Evolutionary conservation across 2,888 invertebrate genomes (phyloP), one percentile per base, ranked within the genome.

Genomic region (Stenchaetothrips biformis): DNA sequence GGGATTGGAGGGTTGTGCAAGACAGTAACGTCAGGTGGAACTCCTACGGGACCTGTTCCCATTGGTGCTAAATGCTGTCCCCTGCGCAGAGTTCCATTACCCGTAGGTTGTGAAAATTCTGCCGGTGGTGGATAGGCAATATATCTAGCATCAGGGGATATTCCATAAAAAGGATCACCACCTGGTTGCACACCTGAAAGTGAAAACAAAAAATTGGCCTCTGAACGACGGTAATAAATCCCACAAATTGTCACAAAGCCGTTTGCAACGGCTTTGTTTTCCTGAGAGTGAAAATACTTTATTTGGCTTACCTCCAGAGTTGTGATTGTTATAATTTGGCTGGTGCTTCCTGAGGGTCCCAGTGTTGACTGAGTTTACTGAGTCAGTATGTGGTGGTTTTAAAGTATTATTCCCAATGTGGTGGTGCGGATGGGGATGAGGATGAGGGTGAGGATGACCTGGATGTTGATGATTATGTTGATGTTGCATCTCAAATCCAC

Each of bases 121-220:
- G 92, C 88, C 48, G 92, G 88, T 85, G 94, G 94, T 53, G 94
- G 94, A 87, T 94, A 94, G 1, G 94, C 94, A 81, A 94, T 89
- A 86, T 94, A 95, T 84, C 94, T 89, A 7, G 84, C 83, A 80
- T 84, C 84, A 16, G 81, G 79, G 48, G 80, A 80, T 49, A 81
- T 81, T 77, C 81, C 80, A n/a, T 80, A 80, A 79, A 80, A 80
- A 18, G 81, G 80, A 77, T 81, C 80, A n/a, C n/a, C 77, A 27
- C 6, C 48, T 13, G 27, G 16, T 25, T 77, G 62, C 21, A 79
- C 59, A 48, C 79, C 81, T 81, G 79, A 0, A 79, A 78, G 21
- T 25, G 2, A 77, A 81, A 49, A 47, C 1, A 59, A 37, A 77
- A 77, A 25, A 0, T 47, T 13, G 25, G 79, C 2, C 16, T 62